Evolutionary conservation across 2,888 invertebrate genomes (phyloP).

Genomic region (Nowickia ferox): DNA sequence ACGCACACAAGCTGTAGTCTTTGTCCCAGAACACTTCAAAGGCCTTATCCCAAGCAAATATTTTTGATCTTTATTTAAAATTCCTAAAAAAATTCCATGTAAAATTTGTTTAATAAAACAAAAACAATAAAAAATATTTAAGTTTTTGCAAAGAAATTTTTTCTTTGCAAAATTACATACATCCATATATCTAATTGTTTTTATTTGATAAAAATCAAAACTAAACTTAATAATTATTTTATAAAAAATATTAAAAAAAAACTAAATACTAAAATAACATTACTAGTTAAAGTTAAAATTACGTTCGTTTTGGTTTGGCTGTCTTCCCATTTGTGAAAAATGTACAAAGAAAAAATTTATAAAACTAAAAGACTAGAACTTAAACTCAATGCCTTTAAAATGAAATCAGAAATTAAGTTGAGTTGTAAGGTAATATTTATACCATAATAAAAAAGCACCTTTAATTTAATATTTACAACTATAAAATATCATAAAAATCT

Average conservation of each 20-base stretch:
- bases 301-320: slow-evolving; percentile 72
- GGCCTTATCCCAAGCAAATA: too few relatives aligned
- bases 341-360: slow-evolving; percentile 45
- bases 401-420: slow-evolving; percentile 22
- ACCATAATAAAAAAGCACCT: slow-evolving; percentile 72
- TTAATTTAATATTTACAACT: slow-evolving; percentile 34
- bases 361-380: slow-evolving; percentile 61
- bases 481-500: neutral
- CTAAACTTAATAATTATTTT: neutral
- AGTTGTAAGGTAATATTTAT: slow-evolving; percentile 30
- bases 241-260: slow-evolving; percentile 28
- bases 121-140: too few relatives aligned
- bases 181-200: too few relatives aligned
- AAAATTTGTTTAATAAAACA: too few relatives aligned
- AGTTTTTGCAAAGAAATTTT: too few relatives aligned
- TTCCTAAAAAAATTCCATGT: too few relatives aligned
- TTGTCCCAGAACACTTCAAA: too few relatives aligned
- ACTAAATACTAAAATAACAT: slow-evolving; percentile 51
- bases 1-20: too few relatives aligned
- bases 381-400: slow-evolving; percentile 68
- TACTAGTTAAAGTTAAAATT: slow-evolving; percentile 42
- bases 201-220: too few relatives aligned
- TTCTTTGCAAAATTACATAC: too few relatives aligned
- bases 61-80: too few relatives aligned
- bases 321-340: slow-evolving; percentile 58